Evolutionary conservation across 2,113 vertebrate genomes (phyloP).

Genomic region (Ptilorrhoa leucosticta): DNA sequence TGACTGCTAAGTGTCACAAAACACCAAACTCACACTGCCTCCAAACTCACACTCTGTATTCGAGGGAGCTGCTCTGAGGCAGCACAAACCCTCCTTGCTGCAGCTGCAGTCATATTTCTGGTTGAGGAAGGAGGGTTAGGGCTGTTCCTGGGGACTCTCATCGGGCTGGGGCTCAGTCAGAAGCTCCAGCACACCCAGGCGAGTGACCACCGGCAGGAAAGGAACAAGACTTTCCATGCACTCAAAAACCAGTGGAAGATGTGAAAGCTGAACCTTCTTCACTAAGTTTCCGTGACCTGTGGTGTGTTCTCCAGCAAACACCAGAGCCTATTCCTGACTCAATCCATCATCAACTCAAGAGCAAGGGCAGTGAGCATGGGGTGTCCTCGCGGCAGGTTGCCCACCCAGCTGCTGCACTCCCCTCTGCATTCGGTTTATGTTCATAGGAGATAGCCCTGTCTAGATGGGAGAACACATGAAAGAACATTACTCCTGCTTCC

Average conservation of each 20-base stretch:
- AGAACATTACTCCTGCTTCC: neutral
- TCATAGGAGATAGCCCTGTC: neutral
- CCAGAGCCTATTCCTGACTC: neutral
- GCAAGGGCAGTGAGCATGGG: neutral
- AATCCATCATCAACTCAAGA: neutral
- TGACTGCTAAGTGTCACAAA: neutral
- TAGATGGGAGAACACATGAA: neutral
- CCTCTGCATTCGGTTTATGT: neutral
- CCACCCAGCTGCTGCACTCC: neutral
- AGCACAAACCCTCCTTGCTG: neutral
- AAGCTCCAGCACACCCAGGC: fast-evolving
- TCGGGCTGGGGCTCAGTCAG: fast-evolving
- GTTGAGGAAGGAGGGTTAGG: neutral
- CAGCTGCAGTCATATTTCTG: fast-evolving
- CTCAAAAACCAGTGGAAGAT: neutral
- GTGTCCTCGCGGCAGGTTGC: neutral
- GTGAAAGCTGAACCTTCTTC: neutral
- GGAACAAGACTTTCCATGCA: fast-evolving
- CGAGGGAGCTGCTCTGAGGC: neutral
- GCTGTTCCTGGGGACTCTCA: fast-evolving
- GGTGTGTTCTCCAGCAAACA: neutral
- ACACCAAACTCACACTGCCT: neutral
- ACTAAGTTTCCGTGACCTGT: neutral
- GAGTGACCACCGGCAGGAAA: fast-evolving
- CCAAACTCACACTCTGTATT: neutral